A percentile compares a stretch with the other conserved stretches of the same genome.
phyloP scores from a whole-genome alignment of 2,888 invertebrate species.

The Cybosia mesomella region DNA sequence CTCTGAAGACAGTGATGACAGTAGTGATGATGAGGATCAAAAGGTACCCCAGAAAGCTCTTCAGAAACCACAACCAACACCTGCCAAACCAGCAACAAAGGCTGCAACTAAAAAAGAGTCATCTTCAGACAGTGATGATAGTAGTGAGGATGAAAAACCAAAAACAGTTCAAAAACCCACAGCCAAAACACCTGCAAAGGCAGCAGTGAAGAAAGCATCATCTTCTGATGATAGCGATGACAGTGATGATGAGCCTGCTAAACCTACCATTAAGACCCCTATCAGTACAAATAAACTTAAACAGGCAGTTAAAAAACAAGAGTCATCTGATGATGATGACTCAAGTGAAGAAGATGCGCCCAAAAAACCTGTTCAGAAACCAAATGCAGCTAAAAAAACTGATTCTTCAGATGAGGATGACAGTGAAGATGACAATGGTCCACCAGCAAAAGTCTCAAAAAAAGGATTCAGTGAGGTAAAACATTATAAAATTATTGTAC shows the following conservation, averaged over 20 bases:
- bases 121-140: slow-evolving; percentile 68
- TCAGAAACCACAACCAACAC: slow-evolving; percentile 43
- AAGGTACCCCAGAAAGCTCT: slow-evolving; percentile 46
- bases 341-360: slow-evolving; percentile 61
- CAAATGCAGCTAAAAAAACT: slow-evolving; percentile 56
- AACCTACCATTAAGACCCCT: slow-evolving; percentile 55
- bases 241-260: slow-evolving; percentile 70
- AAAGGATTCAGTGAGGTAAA: slow-evolving; percentile 57
- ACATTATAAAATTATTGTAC: no score
- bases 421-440: slow-evolving; percentile 58
- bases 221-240: slow-evolving; percentile 75
- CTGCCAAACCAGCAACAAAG: slow-evolving; percentile 39
- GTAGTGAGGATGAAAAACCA: slow-evolving; percentile 65
- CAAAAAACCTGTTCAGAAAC: slow-evolving; percentile 54
- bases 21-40: slow-evolving; percentile 64
- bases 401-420: slow-evolving; percentile 63
- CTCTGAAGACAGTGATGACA: slow-evolving; percentile 63
- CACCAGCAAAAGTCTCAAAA: slow-evolving; percentile 64
- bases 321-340: slow-evolving; percentile 55
- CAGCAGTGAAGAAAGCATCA: slow-evolving; percentile 53
- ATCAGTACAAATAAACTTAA: slow-evolving; percentile 41
- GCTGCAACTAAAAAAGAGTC: slow-evolving; percentile 55
- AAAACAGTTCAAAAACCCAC: slow-evolving; percentile 46
- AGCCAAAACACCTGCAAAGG: slow-evolving; percentile 30
- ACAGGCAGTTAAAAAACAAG: slow-evolving; percentile 42